Percentiles rank a stretch among this genome's conserved stretches.
Conservation (phyloP, 2,888 invertebrate species). For the Cryptops parisi region DNA sequence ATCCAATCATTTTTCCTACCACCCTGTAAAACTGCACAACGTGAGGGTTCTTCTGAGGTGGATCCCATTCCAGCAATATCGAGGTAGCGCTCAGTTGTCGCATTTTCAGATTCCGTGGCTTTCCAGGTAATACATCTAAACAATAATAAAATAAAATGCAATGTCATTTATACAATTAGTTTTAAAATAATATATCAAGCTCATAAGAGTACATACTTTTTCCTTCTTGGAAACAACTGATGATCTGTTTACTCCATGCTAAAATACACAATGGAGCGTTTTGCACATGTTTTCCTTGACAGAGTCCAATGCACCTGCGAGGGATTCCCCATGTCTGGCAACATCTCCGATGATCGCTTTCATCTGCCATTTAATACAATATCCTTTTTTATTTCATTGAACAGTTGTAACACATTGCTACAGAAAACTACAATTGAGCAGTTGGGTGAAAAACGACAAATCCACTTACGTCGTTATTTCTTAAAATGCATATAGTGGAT, state of each 20-base stretch:
- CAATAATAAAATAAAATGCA: conserved; percentile 10
- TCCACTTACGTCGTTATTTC: no score
- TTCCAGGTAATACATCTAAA: conserved; percentile 54
- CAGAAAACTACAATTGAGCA: no score
- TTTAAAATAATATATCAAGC: no score
- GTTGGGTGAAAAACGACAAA: no score
- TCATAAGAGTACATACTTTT: conserved; percentile 35
- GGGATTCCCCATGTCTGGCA: conserved; percentile 68
- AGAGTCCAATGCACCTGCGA: conserved; percentile 65
- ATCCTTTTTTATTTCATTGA: no score
- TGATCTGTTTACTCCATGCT: conserved; percentile 55
- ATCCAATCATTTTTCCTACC: conserved; percentile 11
- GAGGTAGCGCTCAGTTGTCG: conserved; percentile 43
- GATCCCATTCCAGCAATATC: conserved; percentile 56
- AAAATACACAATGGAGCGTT: conserved; percentile 51
- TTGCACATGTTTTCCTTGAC: conserved; percentile 57
- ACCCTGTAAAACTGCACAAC: conserved; percentile 59
- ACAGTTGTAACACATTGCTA: no score
- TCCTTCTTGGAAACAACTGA: conserved; percentile 67
- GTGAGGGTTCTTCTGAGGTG: conserved; percentile 64
- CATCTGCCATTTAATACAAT: no score
- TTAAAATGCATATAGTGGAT: no score
- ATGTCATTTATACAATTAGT: conserved; percentile 12
- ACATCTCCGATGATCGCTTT: conserved; percentile 65
- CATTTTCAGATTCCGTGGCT: conserved; percentile 51